These are phyloP conservation scores for Bovichtus variegatus DNA, from an alignment of 2,797 vertebrate genomes.

Conservation along the genomic window DNA sequence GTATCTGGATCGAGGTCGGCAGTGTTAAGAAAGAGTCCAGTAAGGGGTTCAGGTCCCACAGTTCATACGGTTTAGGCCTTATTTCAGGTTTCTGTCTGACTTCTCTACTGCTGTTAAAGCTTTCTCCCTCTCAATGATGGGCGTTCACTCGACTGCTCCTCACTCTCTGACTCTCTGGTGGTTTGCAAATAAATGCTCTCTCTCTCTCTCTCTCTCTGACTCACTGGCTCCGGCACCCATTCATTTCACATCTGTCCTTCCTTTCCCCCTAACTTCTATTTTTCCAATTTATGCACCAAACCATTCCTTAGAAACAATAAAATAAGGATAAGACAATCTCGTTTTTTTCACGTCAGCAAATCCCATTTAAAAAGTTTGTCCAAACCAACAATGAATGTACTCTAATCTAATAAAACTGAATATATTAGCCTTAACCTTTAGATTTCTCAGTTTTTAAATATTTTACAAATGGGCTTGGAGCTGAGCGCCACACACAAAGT, in stretches of 20 bases:
- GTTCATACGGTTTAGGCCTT: not conserved
- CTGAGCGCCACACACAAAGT: not conserved
- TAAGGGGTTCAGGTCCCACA: not conserved
- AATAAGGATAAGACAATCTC: not conserved
- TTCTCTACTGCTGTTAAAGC: not conserved
- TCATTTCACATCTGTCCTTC: slow-evolving; percentile 29
- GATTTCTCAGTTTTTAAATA: not conserved
- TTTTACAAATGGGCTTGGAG: not conserved
- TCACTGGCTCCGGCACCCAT: slow-evolving; percentile 14
- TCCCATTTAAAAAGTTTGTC: not conserved
- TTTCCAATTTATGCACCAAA: not conserved
- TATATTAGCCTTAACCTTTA: not conserved
- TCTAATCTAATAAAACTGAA: no score
- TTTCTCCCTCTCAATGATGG: not conserved
- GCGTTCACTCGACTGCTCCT: slow-evolving; percentile 6
- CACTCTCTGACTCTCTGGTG: not conserved
- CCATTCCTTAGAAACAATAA: not conserved
- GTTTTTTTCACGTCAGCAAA: not conserved
- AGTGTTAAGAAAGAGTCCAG: not conserved
- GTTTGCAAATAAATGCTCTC: not conserved
- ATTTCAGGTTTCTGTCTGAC: not conserved
- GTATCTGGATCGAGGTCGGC: not conserved
- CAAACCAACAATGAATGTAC: not conserved
- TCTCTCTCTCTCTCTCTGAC: not conserved
- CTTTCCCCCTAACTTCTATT: not conserved